These are phyloP conservation scores for Ypsolopha scabrella DNA, from an alignment of 2,888 invertebrate species.

Conservation along the genomic window DNA sequence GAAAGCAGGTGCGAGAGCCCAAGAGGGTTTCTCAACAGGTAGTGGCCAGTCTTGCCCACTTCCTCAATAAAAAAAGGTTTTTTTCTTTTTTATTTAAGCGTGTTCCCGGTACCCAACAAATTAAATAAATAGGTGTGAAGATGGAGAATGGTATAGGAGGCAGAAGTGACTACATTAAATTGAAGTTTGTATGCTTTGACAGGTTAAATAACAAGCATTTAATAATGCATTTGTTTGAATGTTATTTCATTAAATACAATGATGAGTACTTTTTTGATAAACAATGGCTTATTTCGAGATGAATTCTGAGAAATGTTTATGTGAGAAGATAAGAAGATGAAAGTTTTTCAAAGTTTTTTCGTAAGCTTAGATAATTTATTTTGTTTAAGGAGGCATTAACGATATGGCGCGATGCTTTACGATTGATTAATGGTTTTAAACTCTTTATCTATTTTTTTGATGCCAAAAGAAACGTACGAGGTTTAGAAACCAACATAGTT, in stretches of 20 bases:
- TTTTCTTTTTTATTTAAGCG: too few species aligned
- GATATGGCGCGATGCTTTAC: slow-evolving; percentile 3
- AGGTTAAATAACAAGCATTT: too few species aligned
- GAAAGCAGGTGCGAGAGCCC: slow-evolving; percentile 48
- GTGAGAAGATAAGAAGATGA: background rate
- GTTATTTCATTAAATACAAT: too few species aligned
- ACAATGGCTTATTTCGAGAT: too few species aligned
- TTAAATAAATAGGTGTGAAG: slow-evolving; percentile 17
- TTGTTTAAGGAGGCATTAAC: background rate
- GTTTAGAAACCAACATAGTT: too few species aligned
- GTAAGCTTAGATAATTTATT: background rate
- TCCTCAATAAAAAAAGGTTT: slow-evolving; percentile 46
- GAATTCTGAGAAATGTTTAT: background rate
- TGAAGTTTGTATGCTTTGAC: too few species aligned
- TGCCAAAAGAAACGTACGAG: too few species aligned
- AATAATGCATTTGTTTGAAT: too few species aligned
- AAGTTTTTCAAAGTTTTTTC: background rate
- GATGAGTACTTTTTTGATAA: too few species aligned
- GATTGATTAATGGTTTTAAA: slow-evolving; percentile 44
- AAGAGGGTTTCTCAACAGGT: slow-evolving; percentile 16
- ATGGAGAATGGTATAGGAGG: slow-evolving; percentile 16
- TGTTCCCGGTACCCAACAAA: slow-evolving; percentile 24
- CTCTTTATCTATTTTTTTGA: slow-evolving; percentile 14
- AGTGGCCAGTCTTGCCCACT: slow-evolving; percentile 42
- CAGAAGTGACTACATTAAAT: too few species aligned